These are phyloP conservation scores for Lindbergichthys nudifrons DNA, from an alignment of 2,797 vertebrate species.

Conservation along the genomic window DNA sequence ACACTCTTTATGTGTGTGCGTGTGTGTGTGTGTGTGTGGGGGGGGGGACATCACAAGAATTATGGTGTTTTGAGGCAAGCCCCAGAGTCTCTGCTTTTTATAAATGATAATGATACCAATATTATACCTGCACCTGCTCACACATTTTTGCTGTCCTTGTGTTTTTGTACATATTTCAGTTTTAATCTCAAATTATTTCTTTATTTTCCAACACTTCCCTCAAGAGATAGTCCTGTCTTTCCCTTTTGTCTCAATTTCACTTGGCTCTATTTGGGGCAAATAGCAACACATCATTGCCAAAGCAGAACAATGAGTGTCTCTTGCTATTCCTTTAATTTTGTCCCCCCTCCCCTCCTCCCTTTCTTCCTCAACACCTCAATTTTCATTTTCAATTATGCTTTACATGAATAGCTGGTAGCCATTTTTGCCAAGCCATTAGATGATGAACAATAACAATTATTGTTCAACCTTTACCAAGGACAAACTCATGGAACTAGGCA, in stretches of 20 bases:
- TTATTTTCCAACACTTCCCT: not conserved
- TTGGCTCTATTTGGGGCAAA: conserved; percentile 17
- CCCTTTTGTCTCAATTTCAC: conserved; percentile 22
- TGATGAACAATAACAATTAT: conserved; percentile 24
- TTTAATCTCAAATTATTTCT: not conserved
- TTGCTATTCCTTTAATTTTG: not conserved
- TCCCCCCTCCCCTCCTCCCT: not conserved
- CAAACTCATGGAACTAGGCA: conserved; percentile 11
- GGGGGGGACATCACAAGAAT: conserved; percentile 24
- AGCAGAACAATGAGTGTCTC: conserved; percentile 7
- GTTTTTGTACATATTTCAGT: not conserved
- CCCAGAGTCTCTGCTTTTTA: conserved; percentile 16
- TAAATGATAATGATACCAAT: conserved; percentile 11
- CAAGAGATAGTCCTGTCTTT: not conserved
- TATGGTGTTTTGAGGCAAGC: conserved; percentile 37
- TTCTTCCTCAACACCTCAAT: conserved; percentile 16
- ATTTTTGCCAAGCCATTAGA: conserved; percentile 43
- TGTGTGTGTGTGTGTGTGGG: conserved; percentile 12
- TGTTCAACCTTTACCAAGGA: conserved; percentile 34
- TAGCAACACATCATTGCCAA: conserved; percentile 24
- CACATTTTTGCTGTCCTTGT: not conserved
- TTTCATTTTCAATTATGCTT: conserved; percentile 35
- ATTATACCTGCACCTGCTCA: conserved; percentile 2
- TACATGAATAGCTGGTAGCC: conserved; percentile 11
- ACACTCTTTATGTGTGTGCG: not conserved